These are phyloP conservation scores for Caerostris darwini DNA, from an alignment of 1,140 invertebrate genomes.

Conservation along the genomic window DNA sequence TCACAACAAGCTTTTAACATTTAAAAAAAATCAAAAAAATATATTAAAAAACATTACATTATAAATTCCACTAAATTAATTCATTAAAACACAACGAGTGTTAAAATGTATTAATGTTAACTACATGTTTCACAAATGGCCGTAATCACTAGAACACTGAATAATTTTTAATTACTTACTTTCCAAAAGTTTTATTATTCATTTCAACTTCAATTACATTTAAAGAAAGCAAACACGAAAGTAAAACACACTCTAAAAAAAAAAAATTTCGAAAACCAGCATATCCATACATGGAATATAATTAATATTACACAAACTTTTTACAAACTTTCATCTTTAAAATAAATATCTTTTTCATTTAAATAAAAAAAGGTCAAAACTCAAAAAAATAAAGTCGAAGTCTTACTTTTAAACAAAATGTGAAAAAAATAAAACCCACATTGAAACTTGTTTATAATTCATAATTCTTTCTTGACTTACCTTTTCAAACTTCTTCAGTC, in stretches of 20 bases:
- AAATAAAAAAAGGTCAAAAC: neutral
- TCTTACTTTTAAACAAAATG: neutral
- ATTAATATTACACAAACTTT: neutral
- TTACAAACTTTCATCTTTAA: neutral
- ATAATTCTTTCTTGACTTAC: conserved; percentile 6
- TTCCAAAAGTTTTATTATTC: too few species aligned
- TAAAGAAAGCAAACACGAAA: neutral
- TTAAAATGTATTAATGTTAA: too few species aligned
- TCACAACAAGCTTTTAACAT: too few species aligned
- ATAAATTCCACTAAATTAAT: too few species aligned
- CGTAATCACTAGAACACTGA: too few species aligned
- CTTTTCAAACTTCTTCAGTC: conserved; percentile 11
- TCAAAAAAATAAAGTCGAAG: neutral
- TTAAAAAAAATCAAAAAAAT: too few species aligned
- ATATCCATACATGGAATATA: neutral
- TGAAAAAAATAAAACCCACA: neutral
- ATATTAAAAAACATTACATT: too few species aligned
- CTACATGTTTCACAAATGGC: too few species aligned
- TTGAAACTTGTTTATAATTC: conserved; percentile 54
- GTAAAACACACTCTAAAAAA: neutral
- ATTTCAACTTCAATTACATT: too few species aligned
- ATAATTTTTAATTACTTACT: too few species aligned
- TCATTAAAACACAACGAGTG: too few species aligned
- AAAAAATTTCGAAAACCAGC: neutral
- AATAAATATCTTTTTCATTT: conserved; percentile 23